A percentile compares a stretch with the other conserved stretches of the same genome.
Conservation (phyloP, 2,888 invertebrate species). For the Microplitis deprimator region DNA sequence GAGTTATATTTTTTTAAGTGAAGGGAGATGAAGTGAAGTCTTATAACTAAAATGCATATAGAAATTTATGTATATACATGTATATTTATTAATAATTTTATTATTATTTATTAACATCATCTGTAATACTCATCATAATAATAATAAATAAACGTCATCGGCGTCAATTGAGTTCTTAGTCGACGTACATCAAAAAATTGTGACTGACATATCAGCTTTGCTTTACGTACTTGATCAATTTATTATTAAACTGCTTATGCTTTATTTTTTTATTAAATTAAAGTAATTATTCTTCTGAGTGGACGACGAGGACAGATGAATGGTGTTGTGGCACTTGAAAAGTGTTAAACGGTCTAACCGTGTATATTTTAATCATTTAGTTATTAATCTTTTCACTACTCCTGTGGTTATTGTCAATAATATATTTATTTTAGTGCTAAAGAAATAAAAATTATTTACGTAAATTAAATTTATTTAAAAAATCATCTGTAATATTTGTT, state of each 20-base stretch:
- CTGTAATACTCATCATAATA: background rate
- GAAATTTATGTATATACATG: slow-evolving; percentile 11
- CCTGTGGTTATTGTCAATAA: background rate
- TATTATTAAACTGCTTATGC: background rate
- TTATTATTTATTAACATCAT: background rate
- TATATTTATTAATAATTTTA: slow-evolving; percentile 8
- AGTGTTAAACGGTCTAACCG: slow-evolving; percentile 11
- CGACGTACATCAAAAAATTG: background rate
- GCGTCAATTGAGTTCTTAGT: background rate
- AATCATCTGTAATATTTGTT: slow-evolving; percentile 4
- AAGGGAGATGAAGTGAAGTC: slow-evolving; percentile 28
- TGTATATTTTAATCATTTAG: background rate
- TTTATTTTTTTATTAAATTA: slow-evolving; percentile 15
- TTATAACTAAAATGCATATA: background rate
- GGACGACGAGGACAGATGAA: background rate
- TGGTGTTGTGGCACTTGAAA: slow-evolving; percentile 27
- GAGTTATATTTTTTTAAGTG: slow-evolving; percentile 37
- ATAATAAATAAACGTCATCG: background rate
- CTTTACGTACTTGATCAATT: slow-evolving; percentile 20
- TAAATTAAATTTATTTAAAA: background rate
- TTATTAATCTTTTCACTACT: background rate
- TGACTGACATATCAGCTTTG: slow-evolving; percentile 49
- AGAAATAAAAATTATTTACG: background rate
- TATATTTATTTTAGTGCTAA: background rate
- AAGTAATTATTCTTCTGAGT: slow-evolving; percentile 2